Percentiles rank a stretch among this genome's conserved stretches.
Conservation (phyloP, 1,140 invertebrate genomes). For the Chrysopa pallens region DNA sequence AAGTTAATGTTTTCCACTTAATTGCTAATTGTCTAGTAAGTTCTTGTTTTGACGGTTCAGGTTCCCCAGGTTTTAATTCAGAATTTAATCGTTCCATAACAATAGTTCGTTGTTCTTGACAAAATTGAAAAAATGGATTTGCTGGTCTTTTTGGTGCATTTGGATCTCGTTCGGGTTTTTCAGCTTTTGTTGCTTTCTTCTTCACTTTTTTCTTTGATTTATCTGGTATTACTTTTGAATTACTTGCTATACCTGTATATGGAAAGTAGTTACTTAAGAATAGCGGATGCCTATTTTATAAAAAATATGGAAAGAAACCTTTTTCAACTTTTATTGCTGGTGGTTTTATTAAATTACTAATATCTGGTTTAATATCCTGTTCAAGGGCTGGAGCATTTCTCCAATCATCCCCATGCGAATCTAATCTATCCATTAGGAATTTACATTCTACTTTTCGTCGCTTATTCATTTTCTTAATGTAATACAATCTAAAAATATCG, state of each 20-base stretch:
- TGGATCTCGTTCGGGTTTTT: slow-evolving; percentile 42
- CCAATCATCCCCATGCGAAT: slow-evolving; percentile 27
- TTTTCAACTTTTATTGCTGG: slow-evolving; percentile 20
- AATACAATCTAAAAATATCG: slow-evolving; percentile 29
- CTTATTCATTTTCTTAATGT: slow-evolving; percentile 35
- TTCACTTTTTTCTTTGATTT: slow-evolving; percentile 23
- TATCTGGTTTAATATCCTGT: slow-evolving; percentile 21
- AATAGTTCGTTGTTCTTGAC: slow-evolving; percentile 52
- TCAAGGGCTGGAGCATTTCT: slow-evolving; percentile 20
- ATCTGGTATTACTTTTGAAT: slow-evolving; percentile 11
- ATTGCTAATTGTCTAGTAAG: slow-evolving; percentile 52
- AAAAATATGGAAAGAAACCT: slow-evolving; percentile 10
- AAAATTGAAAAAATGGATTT: slow-evolving; percentile 67
- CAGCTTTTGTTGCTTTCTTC: slow-evolving; percentile 26
- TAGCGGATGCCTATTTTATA: slow-evolving; percentile 5
- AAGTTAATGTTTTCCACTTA: slow-evolving; percentile 49
- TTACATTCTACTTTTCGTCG: slow-evolving; percentile 33
- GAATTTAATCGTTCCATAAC: slow-evolving; percentile 44
- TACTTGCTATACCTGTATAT: slow-evolving; percentile 1
- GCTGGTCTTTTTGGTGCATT: slow-evolving; percentile 61
- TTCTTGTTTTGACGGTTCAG: slow-evolving; percentile 54
- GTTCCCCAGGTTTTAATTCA: slow-evolving; percentile 34
- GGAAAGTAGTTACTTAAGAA: slow-evolving; percentile 5
- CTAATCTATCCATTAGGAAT: slow-evolving; percentile 27
- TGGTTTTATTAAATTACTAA: slow-evolving; percentile 14